Evolutionary conservation across 1,140 invertebrate genomes (phyloP).

Genomic region (Drosophila leontia): DNA sequence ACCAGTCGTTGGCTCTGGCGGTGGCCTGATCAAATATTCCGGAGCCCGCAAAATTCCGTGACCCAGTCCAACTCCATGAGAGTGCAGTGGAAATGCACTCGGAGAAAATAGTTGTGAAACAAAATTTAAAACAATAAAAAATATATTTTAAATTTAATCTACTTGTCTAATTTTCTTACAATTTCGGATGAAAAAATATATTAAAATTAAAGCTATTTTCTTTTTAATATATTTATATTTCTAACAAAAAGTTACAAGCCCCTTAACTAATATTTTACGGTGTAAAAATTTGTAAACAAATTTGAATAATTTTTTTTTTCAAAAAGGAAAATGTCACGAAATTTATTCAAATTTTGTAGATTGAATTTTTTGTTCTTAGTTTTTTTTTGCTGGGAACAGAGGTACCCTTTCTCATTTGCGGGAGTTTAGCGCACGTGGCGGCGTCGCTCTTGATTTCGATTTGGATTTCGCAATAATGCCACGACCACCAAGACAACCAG

Average conservation of each 20-base stretch:
- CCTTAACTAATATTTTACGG: background rate
- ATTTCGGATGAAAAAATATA: background rate
- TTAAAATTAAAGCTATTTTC: background rate
- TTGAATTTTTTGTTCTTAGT: background rate
- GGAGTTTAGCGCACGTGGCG: slow-evolving; percentile 28
- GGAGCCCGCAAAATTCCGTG: slow-evolving; percentile 21
- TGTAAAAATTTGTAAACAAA: slow-evolving; percentile 4
- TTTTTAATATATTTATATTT: background rate
- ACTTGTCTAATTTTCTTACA: too few species aligned
- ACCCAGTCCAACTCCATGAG: slow-evolving; percentile 14
- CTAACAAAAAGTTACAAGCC: background rate
- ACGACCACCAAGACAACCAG: slow-evolving; percentile 19
- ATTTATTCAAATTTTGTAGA: slow-evolving; percentile 13
- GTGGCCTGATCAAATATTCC: slow-evolving; percentile 12
- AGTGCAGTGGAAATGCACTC: slow-evolving; percentile 23
- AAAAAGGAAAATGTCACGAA: background rate
- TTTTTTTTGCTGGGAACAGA: background rate
- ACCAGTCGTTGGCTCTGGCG: background rate
- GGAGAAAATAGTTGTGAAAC: slow-evolving; percentile 4
- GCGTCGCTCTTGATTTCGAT: slow-evolving; percentile 36
- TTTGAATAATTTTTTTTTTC: background rate
- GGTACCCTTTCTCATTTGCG: background rate
- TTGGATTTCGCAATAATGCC: slow-evolving; percentile 39
- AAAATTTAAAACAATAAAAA: too few species aligned
- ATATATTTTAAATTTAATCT: too few species aligned